Evolutionary conservation across 2,888 invertebrate species (phyloP).

Genomic region (Punctoribates punctum): DNA sequence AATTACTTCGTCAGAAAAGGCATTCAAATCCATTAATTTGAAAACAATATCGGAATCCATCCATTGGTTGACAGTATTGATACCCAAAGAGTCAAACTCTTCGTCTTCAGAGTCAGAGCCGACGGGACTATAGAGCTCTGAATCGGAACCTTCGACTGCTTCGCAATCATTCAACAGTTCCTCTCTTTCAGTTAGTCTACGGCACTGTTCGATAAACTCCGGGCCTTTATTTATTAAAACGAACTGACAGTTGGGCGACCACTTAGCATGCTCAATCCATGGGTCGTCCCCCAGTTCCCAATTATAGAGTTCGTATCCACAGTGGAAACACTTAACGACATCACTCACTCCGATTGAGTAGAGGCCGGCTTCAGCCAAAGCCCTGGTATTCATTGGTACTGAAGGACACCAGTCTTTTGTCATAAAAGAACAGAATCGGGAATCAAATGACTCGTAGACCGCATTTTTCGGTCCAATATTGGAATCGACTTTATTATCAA

Average conservation of each 20-base stretch:
- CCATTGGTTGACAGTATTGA: constrained; percentile 28
- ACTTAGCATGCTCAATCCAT: constrained; percentile 90
- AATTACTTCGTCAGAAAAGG: not conserved
- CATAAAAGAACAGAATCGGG: constrained; percentile 64
- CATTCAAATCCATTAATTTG: constrained; percentile 1
- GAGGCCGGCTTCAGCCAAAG: constrained; percentile 78
- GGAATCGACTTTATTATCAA: constrained; percentile 42
- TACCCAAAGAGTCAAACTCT: not conserved
- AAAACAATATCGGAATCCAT: constrained; percentile 31
- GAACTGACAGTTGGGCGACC: constrained; percentile 83
- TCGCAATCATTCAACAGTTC: not conserved
- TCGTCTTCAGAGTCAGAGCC: not conserved
- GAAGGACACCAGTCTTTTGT: constrained; percentile 77
- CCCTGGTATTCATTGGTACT: constrained; percentile 72
- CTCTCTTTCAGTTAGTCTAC: not conserved
- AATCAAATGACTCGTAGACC: constrained; percentile 41
- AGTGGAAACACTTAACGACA: constrained; percentile 81
- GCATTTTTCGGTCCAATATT: constrained; percentile 44
- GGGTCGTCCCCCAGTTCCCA: constrained; percentile 89
- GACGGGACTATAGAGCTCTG: not conserved
- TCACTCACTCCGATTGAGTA: constrained; percentile 76
- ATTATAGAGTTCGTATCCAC: constrained; percentile 86
- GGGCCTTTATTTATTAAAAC: constrained; percentile 75
- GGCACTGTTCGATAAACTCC: constrained; percentile 57
- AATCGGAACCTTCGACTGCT: not conserved